Percentiles rank a stretch among this genome's conserved stretches.
Evolutionary conservation across 1,140 invertebrate species (phyloP).

Genomic region (Microplitis mediator): DNA sequence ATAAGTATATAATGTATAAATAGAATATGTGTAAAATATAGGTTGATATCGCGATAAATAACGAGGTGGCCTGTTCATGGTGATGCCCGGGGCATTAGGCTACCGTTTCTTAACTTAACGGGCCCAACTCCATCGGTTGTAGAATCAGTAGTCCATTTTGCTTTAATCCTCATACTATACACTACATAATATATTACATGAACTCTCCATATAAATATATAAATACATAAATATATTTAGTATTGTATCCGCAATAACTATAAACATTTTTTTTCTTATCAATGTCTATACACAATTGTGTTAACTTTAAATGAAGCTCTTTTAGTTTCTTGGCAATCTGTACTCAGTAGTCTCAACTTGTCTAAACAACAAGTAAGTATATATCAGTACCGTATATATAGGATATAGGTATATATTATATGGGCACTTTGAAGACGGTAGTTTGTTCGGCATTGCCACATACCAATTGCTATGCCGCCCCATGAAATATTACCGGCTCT

Average conservation of each 20-base stretch:
- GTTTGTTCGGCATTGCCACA: constrained; percentile 16
- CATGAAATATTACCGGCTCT: not conserved
- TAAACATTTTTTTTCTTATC: not conserved
- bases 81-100: constrained; percentile 54
- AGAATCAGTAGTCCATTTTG: not conserved
- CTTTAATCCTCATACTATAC: no score
- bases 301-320: not conserved
- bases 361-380: constrained; percentile 2
- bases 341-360: not conserved
- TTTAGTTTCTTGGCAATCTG: not conserved
- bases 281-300: not conserved
- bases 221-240: not conserved
- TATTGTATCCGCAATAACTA: no score
- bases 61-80: constrained; percentile 54
- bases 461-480: constrained; percentile 8
- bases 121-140: constrained; percentile 9
- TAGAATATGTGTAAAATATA: constrained; percentile 52
- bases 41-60: constrained; percentile 62
- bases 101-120: constrained; percentile 48
- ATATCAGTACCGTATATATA: not conserved
- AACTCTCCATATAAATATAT: no score
- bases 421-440: constrained; percentile 26
- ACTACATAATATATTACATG: constrained; percentile 28
- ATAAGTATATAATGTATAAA: not conserved
- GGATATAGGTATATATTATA: constrained; percentile 32